Evolutionary conservation across 2,888 invertebrate genomes (phyloP), one percentile per base, ranked within the genome.

Genomic region (Pocota personata): DNA sequence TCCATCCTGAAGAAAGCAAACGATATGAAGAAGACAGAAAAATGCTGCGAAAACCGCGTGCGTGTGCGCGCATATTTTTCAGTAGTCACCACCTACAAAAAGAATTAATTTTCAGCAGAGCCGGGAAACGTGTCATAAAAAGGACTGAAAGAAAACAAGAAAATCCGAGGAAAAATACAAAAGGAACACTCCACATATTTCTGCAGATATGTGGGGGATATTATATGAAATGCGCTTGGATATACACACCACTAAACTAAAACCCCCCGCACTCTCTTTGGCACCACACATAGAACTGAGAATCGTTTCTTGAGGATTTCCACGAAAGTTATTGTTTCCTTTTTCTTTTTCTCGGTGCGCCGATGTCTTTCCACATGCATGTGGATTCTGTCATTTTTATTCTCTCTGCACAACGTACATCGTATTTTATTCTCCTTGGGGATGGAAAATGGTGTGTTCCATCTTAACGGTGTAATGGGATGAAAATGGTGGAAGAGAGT

Each of bases 1-100:
- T 48, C 3, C 19, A 48, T 64, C 37, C 14, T 50, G 10, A 58
- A 62, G 43, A 52, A 62, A 77, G 50, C 27, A 66, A 32, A 32
- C 35, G 35, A 5, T 30, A 35, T n/a, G 30, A 57, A 5, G 7
- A 32, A 40, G 14, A 62, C 40, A 10, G 21, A 52, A 46, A 10
- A 62, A 35, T 46, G 1, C 43, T 12, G n/a, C 40, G 3, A 57
- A 73, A 67, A 84, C 69, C 84, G 80, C 84, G 80, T 80, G 80
- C 80, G 84, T 76, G 75, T 86, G 80, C 80, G 80, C 84, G 80
- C 46, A 80, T 66, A 86, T 86, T 75, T 80, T 84, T 80, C 48
- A 82, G 67, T 69, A 73, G 80, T 80, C 79, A 83, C 84, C 84
- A 84, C 84, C 84, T 75, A 64, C 58, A 69, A 75, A 73, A 50